These are phyloP conservation scores for Battus philenor DNA, from an alignment of 1,140 invertebrate genomes.

Conservation along the genomic window DNA sequence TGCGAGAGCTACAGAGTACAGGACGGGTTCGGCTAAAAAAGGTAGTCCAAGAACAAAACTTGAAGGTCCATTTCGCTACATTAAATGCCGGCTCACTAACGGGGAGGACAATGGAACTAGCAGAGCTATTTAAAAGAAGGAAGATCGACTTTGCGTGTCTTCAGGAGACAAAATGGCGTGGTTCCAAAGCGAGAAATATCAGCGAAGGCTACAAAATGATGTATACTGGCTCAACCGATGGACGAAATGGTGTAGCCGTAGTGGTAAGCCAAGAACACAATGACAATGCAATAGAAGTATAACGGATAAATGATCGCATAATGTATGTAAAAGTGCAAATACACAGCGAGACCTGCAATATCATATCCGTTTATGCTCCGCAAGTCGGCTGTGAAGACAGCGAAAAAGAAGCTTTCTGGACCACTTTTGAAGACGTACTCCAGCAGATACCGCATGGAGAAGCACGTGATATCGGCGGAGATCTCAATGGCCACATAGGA, in stretches of 20 bases:
- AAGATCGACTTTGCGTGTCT: not conserved
- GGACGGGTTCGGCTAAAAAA: not conserved
- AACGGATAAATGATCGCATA: not conserved
- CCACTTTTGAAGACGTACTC: not conserved
- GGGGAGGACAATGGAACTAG: not conserved
- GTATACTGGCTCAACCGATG: not conserved
- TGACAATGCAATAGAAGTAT: not conserved
- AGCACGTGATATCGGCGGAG: conserved; percentile 11
- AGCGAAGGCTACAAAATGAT: not conserved
- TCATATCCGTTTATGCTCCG: not conserved
- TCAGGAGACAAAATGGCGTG: not conserved
- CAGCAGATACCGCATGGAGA: conserved; percentile 13
- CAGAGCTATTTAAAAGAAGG: not conserved
- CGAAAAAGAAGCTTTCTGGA: not conserved
- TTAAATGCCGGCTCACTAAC: not conserved
- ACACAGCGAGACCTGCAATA: not conserved
- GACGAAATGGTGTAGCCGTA: not conserved
- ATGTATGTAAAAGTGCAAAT: not conserved
- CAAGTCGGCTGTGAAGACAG: not conserved
- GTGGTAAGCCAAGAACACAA: not conserved
- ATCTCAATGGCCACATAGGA: conserved; percentile 25
- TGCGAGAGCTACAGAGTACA: not conserved
- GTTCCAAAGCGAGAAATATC: not conserved
- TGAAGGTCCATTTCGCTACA: not conserved
- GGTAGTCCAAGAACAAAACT: not conserved